Conservation (phyloP, 2,113 vertebrate genomes). For the Erythrolamprus reginae region DNA sequence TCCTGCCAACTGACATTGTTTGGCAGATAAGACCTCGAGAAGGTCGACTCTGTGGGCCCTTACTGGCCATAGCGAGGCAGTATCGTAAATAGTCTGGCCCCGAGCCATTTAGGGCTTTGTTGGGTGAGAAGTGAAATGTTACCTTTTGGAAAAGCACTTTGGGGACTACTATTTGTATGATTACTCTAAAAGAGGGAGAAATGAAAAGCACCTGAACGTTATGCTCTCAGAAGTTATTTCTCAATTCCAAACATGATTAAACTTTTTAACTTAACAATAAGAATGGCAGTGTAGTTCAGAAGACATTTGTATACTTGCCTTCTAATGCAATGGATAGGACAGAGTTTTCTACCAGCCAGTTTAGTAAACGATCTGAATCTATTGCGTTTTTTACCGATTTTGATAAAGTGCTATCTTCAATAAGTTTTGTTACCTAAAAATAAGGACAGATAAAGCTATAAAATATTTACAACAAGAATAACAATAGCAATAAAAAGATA, state of each 20-base stretch:
- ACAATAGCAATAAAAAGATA: not conserved
- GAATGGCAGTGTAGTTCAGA: not conserved
- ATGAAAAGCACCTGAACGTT: not conserved
- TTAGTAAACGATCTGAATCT: slow-evolving; percentile 90
- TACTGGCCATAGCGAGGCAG: no score
- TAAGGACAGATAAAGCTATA: slow-evolving; percentile 23
- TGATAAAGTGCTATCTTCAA: slow-evolving; percentile 97
- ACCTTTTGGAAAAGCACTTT: not conserved
- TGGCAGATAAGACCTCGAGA: no score
- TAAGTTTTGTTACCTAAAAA: slow-evolving; percentile 92
- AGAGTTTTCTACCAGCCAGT: slow-evolving; percentile 98
- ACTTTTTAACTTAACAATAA: not conserved
- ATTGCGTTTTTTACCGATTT: slow-evolving; percentile 98
- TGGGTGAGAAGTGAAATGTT: not conserved
- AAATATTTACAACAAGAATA: not conserved
- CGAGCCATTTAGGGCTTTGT: no score
- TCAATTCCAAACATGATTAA: not conserved
- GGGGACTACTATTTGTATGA: not conserved
- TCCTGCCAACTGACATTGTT: no score
- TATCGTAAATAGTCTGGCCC: no score
- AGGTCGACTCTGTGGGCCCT: no score
- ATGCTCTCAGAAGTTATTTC: not conserved
- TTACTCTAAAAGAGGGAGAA: not conserved
- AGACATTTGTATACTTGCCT: slow-evolving; percentile 70
- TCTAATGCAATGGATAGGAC: slow-evolving; percentile 96